Base-by-base conservation (phyloP, 2,113 vertebrate species). In the Pterophyllum scalare region DNA sequence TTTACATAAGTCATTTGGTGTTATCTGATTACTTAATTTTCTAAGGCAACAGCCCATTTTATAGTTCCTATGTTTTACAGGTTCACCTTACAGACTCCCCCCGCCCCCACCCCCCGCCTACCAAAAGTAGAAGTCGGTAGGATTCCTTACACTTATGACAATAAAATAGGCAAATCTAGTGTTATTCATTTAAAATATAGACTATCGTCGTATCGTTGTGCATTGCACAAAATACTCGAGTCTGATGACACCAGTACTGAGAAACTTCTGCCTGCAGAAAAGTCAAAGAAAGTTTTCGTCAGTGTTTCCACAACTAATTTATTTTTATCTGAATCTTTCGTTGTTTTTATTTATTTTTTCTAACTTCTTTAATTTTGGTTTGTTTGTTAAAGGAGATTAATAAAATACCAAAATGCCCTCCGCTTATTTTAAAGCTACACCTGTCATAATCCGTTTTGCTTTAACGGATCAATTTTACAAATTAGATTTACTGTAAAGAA, bases 1-100 rank as follows among this genome's bases (percentile, higher is more conserved):
- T 94, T 92, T 89, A 82, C 93, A 93, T 93, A 90, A 90, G 88
- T 86, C 22, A 84, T 89, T 92, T 81, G n/a, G 87, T 84, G 67
- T 83, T 79, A 81, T 85, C 79, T 65, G 24, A 88, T 83, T 67
- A 67, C 15, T 60, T 87, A 1, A 65, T 85, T 77, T 52, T 80
- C 26, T 52, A 26, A 61, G 12, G 13, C 40, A 59, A 35, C 14
- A 54, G 19, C 8, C 67, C 64, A 7, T 76, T 86, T 65, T 65
- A 49, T 80, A 62, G 81, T 64, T 20, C 12, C 24, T 52, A 14
- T 11, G 43, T 76, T 81, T 81, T 22, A 75, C 7, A 31, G 40
- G 28, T 7, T 70, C 38, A 70, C 6, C 59, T 26, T 9, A 28
- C 7, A 81, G 79, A 59, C 64, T 56, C 22, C 54, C 20, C 4